phyloP scores from a whole-genome alignment of 2,888 invertebrate genomes.

The Notodonta dromedarius region DNA sequence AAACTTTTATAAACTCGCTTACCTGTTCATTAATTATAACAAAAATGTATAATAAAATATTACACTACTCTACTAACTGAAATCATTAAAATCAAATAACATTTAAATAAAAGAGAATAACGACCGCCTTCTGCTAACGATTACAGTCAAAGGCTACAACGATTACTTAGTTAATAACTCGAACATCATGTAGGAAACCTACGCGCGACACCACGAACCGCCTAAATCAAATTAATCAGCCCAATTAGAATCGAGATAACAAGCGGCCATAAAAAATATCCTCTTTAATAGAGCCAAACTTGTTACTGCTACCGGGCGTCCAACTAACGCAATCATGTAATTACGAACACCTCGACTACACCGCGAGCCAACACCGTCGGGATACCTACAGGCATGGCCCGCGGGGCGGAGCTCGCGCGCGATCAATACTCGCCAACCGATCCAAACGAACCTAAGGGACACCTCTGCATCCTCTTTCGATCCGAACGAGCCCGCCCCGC shows the following conservation, averaged over 20 bases:
- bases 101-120: background rate
- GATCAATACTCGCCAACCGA: constrained; percentile 65
- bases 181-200: constrained; percentile 29
- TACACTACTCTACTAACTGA: background rate
- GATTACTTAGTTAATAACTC: constrained; percentile 15
- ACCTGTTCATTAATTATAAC: too few species aligned
- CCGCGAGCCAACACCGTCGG: constrained; percentile 34
- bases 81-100: background rate
- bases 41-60: too few species aligned
- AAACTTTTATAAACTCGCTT: too few species aligned
- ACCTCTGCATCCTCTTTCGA: constrained; percentile 49
- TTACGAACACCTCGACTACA: constrained; percentile 61
- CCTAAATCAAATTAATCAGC: constrained; percentile 47
- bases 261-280: constrained; percentile 64
- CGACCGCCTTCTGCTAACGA: background rate
- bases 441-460: constrained; percentile 28
- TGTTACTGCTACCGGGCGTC: constrained; percentile 72
- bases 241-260: constrained; percentile 64
- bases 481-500: constrained; percentile 8
- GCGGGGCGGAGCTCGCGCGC: constrained; percentile 51
- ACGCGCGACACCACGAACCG: constrained; percentile 33
- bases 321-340: constrained; percentile 70
- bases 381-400: constrained; percentile 66
- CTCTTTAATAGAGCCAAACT: constrained; percentile 72
- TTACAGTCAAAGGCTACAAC: background rate